These are phyloP conservation scores for Allolobophora icterica DNA, from an alignment of 2,888 invertebrate species.

Conservation along the genomic window DNA sequence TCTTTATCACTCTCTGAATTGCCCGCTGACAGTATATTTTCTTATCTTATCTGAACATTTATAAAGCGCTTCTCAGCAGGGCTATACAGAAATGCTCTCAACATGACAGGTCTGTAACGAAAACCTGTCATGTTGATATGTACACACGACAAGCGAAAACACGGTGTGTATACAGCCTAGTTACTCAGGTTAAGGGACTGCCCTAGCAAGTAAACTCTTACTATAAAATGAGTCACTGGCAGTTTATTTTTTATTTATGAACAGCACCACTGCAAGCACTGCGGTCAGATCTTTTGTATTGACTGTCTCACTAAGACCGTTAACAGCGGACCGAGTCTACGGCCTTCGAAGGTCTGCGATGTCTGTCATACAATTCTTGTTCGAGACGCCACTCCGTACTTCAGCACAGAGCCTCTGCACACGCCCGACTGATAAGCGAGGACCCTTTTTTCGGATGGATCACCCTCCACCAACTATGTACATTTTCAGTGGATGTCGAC, in stretches of 20 bases:
- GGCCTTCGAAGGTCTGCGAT: slow-evolving; percentile 89
- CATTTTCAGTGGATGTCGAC: not conserved
- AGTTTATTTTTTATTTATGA: not conserved
- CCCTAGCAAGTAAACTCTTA: not conserved
- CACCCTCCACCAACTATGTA: not conserved
- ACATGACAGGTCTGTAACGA: too few species aligned
- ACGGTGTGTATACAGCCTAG: too few species aligned
- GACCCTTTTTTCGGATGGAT: not conserved
- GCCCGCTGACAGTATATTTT: too few species aligned
- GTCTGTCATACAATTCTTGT: slow-evolving; percentile 95
- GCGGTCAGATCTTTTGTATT: slow-evolving; percentile 92
- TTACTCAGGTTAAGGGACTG: too few species aligned
- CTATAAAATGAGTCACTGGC: not conserved
- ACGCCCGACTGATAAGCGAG: slow-evolving; percentile 36
- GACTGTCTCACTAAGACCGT: slow-evolving; percentile 83
- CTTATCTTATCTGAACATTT: too few species aligned
- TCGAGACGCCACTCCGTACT: slow-evolving; percentile 66
- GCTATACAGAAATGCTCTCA: too few species aligned
- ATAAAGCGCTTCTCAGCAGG: too few species aligned
- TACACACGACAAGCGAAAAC: too few species aligned
- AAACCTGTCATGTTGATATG: too few species aligned
- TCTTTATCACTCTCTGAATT: too few species aligned
- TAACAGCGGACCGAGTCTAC: slow-evolving; percentile 82
- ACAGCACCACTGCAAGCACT: slow-evolving; percentile 88
- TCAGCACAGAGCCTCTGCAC: slow-evolving; percentile 73